These are phyloP conservation scores for Ifrita kowaldi DNA, from an alignment of 2,113 vertebrate genomes.

Conservation along the genomic window DNA sequence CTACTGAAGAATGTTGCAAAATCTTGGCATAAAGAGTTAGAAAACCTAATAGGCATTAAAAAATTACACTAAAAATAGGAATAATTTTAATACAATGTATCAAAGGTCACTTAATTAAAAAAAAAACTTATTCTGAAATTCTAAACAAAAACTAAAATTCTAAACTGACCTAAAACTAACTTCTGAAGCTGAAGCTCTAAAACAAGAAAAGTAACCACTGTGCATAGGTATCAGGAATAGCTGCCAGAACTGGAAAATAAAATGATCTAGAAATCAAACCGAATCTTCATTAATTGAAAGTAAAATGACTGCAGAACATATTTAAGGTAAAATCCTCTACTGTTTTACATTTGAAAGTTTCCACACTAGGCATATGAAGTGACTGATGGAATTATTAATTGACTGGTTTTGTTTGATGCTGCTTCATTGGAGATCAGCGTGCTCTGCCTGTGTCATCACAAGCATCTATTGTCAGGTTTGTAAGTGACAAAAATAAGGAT, in stretches of 20 bases:
- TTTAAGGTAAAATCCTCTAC: neutral
- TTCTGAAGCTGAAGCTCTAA: neutral
- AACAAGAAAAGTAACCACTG: neutral
- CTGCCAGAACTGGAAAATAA: neutral
- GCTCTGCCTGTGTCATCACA: neutral
- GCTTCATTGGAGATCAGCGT: rapidly evolving
- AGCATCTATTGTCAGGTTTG: neutral
- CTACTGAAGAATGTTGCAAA: neutral
- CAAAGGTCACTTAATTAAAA: neutral
- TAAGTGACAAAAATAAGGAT: neutral
- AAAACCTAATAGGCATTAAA: neutral
- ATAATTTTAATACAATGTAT: neutral
- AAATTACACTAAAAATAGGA: neutral
- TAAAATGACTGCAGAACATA: neutral
- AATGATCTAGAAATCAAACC: neutral
- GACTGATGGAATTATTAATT: neutral
- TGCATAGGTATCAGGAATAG: neutral
- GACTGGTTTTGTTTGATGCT: neutral
- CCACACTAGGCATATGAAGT: neutral
- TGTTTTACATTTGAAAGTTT: neutral
- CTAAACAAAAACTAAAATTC: neutral
- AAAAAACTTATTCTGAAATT: neutral
- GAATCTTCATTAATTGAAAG: neutral
- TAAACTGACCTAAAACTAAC: neutral
- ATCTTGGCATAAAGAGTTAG: neutral